phyloP scores from a whole-genome alignment of 2,113 vertebrate species.

The Hydrolagus affinis region DNA sequence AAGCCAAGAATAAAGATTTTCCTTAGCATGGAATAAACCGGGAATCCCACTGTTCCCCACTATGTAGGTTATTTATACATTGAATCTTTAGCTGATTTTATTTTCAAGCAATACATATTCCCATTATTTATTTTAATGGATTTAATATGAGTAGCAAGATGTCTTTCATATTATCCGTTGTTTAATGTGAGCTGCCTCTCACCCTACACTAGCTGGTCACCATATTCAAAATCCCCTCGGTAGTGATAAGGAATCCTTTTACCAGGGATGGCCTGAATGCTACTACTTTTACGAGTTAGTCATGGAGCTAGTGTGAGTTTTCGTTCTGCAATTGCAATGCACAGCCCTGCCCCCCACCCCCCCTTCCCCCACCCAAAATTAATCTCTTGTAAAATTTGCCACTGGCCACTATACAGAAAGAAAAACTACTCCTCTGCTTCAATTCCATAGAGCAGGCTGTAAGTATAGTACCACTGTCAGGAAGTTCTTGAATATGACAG shows the following conservation, averaged over 20 bases:
- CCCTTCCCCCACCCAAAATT: slow-evolving; percentile 26
- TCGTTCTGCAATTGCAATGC: slow-evolving; percentile 22
- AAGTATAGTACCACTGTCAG: not conserved
- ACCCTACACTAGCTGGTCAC: slow-evolving; percentile 16
- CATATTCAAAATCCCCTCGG: slow-evolving; percentile 20
- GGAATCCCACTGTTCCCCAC: not conserved
- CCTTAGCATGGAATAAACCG: not conserved
- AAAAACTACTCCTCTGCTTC: slow-evolving; percentile 22
- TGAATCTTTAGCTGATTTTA: not conserved
- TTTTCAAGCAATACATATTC: not conserved
- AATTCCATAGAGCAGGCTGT: slow-evolving; percentile 24
- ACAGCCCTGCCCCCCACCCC: too few species aligned
- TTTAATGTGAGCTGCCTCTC: slow-evolving; percentile 19
- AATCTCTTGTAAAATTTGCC: slow-evolving; percentile 30
- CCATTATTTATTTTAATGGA: not conserved
- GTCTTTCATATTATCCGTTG: not conserved
- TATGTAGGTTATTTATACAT: not conserved
- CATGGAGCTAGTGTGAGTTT: slow-evolving; percentile 30
- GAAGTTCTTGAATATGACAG: slow-evolving; percentile 25
- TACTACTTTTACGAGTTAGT: slow-evolving; percentile 26
- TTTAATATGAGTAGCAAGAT: slow-evolving; percentile 17
- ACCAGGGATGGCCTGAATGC: slow-evolving; percentile 28
- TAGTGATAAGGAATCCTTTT: slow-evolving; percentile 22
- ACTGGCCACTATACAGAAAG: slow-evolving; percentile 22
- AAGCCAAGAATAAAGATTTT: not conserved